A percentile compares a stretch with the other conserved stretches of the same genome.
Conservation (phyloP, 2,113 vertebrate species). For the Cyprinus carpio region DNA sequence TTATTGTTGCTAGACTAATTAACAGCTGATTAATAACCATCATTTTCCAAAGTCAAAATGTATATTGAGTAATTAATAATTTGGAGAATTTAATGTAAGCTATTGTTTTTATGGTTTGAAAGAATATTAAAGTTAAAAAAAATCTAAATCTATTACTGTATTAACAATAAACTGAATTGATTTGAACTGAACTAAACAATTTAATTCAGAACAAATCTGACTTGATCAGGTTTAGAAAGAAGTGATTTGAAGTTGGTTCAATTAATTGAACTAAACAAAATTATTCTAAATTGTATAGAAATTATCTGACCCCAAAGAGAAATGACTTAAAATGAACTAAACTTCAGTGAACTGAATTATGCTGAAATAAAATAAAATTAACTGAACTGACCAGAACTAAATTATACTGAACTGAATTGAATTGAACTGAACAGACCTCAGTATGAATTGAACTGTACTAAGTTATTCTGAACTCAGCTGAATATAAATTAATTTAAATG, state of each 20-base stretch:
- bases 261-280: neutral
- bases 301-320: neutral
- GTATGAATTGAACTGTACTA: neutral
- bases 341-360: no score
- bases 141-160: neutral
- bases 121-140: no score
- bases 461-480: neutral
- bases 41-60: no score
- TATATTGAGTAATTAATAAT: no score
- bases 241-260: neutral
- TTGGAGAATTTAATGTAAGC: no score
- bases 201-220: neutral
- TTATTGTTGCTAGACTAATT: no score
- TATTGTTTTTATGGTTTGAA: no score
- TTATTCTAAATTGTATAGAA: neutral
- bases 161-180: neutral
- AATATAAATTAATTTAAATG: neutral
- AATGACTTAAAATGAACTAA: neutral
- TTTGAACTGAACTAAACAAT: neutral
- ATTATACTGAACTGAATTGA: neutral
- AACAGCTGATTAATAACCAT: no score
- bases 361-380: neutral
- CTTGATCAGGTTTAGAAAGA: neutral
- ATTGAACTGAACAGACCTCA: neutral
- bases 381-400: neutral